Evolutionary conservation across 2,113 vertebrate species (phyloP), one percentile per base, ranked within the genome.

Genomic region (Zapornia atra): DNA sequence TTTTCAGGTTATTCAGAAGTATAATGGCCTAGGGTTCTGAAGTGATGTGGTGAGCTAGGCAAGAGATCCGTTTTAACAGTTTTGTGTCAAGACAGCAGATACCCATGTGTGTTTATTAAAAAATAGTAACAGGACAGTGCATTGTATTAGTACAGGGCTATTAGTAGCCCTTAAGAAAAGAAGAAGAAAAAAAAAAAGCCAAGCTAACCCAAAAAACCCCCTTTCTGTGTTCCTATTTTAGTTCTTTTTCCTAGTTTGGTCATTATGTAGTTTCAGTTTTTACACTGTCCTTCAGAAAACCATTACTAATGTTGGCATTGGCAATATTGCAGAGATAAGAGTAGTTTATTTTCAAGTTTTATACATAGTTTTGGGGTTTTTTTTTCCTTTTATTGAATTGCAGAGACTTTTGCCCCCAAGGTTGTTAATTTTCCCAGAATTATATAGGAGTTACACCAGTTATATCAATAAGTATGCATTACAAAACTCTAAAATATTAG

Each of bases 1-100:
- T 86, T 96, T 87, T 65, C 28, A 50, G 33, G 21, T 86, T 92
- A 44, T 81, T 81, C 34, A 46, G 77, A 64, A 25, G 9, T 73
- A 53, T 29, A 75, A 54, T 2, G 11, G 29, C 34, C 24, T 76
- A 34, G 9, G 3, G 12, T 73, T 93, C 42, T 16, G 48, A 86
- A 88, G 42, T 4, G 29, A 6, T 68, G 9, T 28, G 31, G 53
- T n/a, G 61, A 63, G 50, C 29, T 46, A 20, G 40, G n/a, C n/a
- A 77, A 79, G 40, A 61, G 40, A 38, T 46, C 14, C 3, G 11
- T 72, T 53, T 54, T 60, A 75, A 88, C 7, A 21, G n/a, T 18
- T 29, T 26, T 36, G 21, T 53, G 19, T 88, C 22, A 63, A 53
- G 64, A 44, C 38, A 25, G 15, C 36, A 36, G 29, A 34, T 81